These are phyloP conservation scores for Tetraneura akinire DNA, from an alignment of 1,140 invertebrate genomes.

Conservation along the genomic window DNA sequence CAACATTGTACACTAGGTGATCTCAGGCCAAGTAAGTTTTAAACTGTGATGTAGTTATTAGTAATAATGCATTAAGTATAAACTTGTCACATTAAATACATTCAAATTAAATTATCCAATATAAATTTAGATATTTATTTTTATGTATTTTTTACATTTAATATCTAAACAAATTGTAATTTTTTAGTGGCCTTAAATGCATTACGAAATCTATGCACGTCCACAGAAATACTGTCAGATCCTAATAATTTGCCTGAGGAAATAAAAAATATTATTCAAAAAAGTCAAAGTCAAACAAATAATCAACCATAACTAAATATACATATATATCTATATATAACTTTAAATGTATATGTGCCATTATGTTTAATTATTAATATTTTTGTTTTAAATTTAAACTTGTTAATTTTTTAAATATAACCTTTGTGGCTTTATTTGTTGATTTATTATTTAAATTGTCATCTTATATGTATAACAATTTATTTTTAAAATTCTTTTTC, in stretches of 20 bases:
- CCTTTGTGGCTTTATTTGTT: slow-evolving; percentile 6
- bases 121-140: neutral
- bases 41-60: too few species aligned
- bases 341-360: slow-evolving; percentile 18
- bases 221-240: slow-evolving; percentile 88
- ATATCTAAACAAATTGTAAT: slow-evolving; percentile 53
- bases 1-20: slow-evolving; percentile 92
- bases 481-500: neutral
- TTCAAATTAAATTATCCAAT: slow-evolving; percentile 20
- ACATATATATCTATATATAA: too few species aligned
- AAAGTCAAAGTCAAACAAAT: slow-evolving; percentile 22
- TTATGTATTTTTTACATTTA: neutral
- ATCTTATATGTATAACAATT: slow-evolving; percentile 13
- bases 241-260: slow-evolving; percentile 85
- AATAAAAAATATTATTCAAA: slow-evolving; percentile 60
- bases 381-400: neutral
- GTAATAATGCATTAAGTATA: too few species aligned
- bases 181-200: slow-evolving; percentile 88
- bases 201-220: slow-evolving; percentile 83
- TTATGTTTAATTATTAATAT: slow-evolving; percentile 12
- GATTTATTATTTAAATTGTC: slow-evolving; percentile 5
- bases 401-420: slow-evolving; percentile 37
- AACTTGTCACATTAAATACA: too few species aligned
- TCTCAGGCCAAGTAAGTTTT: slow-evolving; percentile 79
- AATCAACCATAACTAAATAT: slow-evolving; percentile 22